Evolutionary conservation across 2,113 vertebrate genomes (phyloP), one percentile per base, ranked within the genome.

Genomic region (Salvelinus fontinalis): DNA sequence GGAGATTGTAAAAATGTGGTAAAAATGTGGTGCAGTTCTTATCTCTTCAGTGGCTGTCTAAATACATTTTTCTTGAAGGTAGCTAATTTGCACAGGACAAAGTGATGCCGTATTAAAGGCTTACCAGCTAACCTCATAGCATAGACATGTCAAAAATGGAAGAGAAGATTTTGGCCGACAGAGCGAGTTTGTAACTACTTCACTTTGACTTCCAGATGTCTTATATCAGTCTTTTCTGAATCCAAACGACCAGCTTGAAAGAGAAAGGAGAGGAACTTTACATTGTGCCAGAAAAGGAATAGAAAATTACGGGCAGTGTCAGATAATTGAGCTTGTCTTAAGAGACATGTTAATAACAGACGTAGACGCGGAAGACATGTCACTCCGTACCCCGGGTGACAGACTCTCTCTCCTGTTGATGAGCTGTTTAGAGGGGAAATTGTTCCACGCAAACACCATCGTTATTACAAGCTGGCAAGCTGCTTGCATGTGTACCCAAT

Each of bases 311-410:
- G 91, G 93, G 92, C 93, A 93, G 94, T 94, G 93, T 93, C 92
- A 92, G 93, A 94, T 94, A 94, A 94, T 94, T 94, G 93, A 93
- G 94, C 94, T 94, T 94, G 94, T 94, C 94, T 93, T 90, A 87
- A 92, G 92, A 94, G 94, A 94, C 93, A 91, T 88, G 94, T 92
- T 94, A 94, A 94, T 94, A 94, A 94, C 93, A 94, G 93, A 89
- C 91, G 51, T 84, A 90, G 92, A 93, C 90, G 90, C 91, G 90
- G 89, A 93, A 92, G 92, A 92, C 88, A 90, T 94, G 93, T 94
- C 93, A 94, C 90, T 94, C 92, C 83, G 88, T 89, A 91, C 87
- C 88, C 89, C 79, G 89, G 91, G 92, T 94, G 94, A 94, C 94
- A 94, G 94, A 94, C 93, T 94, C 93, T 92, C 90, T 92, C 92